phyloP scores from a whole-genome alignment of 2,888 invertebrate species.

The Torymus auratus region DNA sequence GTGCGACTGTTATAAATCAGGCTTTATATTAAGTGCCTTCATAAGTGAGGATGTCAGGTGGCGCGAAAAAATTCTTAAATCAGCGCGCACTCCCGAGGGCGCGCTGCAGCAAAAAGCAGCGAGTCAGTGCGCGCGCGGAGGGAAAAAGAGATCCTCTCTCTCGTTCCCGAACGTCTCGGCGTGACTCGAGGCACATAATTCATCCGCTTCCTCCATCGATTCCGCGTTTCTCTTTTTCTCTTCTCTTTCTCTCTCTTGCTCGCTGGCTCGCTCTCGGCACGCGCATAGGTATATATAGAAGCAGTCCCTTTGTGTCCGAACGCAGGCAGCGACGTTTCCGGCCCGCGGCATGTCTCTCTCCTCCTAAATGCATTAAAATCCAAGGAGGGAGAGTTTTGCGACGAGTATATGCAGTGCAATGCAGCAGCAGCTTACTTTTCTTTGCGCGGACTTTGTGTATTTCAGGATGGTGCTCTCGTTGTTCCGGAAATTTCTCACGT shows the following conservation, averaged over 20 bases:
- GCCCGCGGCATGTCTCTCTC: no score
- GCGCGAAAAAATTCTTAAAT: conserved; percentile 29
- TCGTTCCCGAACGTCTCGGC: conserved; percentile 3
- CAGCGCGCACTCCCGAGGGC: background rate
- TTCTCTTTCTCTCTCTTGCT: background rate
- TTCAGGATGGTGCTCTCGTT: no score
- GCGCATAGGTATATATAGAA: no score
- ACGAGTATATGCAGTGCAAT: background rate
- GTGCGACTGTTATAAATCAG: conserved; percentile 23
- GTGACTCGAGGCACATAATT: conserved; percentile 44
- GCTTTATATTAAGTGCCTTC: conserved; percentile 22
- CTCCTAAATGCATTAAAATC: conserved; percentile 24
- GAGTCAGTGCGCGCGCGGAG: background rate
- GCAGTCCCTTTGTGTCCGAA: conserved; percentile 9
- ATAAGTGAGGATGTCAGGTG: conserved; percentile 10
- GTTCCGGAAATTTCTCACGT: no score
- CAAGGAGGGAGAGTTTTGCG: background rate
- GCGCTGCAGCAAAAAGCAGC: background rate
- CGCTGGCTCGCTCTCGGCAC: background rate
- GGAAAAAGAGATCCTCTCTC: conserved; percentile 10
- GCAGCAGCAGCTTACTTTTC: no score
- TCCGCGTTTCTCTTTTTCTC: conserved; percentile 21
- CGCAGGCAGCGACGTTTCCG: conserved; percentile 13
- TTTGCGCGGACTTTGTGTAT: no score
- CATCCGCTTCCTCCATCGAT: conserved; percentile 38